Conservation (phyloP, 2,113 vertebrate genomes). For the Ceratotherium simum region DNA sequence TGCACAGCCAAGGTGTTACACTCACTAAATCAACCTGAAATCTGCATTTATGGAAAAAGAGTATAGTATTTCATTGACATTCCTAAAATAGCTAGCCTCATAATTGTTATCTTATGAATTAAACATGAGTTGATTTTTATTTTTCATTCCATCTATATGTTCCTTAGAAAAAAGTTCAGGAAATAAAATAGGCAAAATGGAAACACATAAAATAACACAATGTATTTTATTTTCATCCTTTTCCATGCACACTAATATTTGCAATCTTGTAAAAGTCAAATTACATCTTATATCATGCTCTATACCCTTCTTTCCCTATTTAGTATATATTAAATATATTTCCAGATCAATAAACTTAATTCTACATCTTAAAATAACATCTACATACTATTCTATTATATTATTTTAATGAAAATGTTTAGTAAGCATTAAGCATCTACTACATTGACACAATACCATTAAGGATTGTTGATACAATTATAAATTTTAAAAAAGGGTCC, state of each 20-base stretch:
- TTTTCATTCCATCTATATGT: neutral
- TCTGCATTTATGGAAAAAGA: neutral
- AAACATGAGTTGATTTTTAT: neutral
- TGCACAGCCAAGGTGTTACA: neutral
- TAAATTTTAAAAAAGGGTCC: neutral
- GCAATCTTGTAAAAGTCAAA: neutral
- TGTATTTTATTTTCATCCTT: neutral
- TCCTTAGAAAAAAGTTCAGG: neutral
- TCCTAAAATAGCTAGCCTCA: neutral
- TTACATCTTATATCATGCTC: neutral
- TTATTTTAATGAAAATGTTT: neutral
- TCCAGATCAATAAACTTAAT: neutral
- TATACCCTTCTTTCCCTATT: neutral
- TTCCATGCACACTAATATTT: neutral
- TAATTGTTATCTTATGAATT: neutral
- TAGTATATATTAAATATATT: neutral
- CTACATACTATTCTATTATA: neutral
- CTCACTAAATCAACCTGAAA: neutral
- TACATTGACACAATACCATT: neutral
- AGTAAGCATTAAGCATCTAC: neutral
- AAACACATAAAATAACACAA: neutral
- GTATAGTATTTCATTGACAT: neutral
- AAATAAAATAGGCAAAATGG: neutral
- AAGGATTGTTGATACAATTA: neutral
- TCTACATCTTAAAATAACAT: neutral